These are phyloP conservation scores for Endomychus coccineus DNA, from an alignment of 2,888 invertebrate genomes.

Conservation along the genomic window DNA sequence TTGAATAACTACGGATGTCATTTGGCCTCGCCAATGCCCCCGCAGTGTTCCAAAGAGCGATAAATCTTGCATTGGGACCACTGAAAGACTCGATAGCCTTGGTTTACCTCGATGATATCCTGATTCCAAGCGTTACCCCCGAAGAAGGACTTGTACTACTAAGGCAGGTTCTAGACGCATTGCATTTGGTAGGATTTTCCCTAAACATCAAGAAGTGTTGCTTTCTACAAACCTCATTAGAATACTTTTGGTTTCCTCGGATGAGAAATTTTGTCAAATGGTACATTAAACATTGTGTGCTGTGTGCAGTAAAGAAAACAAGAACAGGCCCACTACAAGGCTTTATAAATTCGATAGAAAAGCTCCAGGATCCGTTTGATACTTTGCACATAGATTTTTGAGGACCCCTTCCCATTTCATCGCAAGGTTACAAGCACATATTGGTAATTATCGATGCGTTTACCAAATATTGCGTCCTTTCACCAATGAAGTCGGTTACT, in stretches of 20 bases:
- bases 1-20: no score
- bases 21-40: slow-evolving; percentile 23
- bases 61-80: slow-evolving; percentile 17
- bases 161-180: slow-evolving; percentile 15
- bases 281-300: slow-evolving; percentile 26
- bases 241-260: slow-evolving; percentile 28
- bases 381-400: no score
- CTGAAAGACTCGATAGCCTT: slow-evolving; percentile 15
- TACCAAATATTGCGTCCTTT: slow-evolving; percentile 18
- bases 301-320: slow-evolving; percentile 27
- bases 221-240: slow-evolving; percentile 19
- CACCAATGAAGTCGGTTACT: slow-evolving; percentile 17
- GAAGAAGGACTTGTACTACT: slow-evolving; percentile 17
- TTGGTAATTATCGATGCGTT: slow-evolving; percentile 18
- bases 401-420: slow-evolving; percentile 15
- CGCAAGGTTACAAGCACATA: slow-evolving; percentile 16
- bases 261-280: slow-evolving; percentile 23
- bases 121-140: slow-evolving; percentile 15
- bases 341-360: no score
- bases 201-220: slow-evolving; percentile 18
- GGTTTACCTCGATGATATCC: slow-evolving; percentile 20
- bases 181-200: slow-evolving; percentile 18
- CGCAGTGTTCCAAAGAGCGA: slow-evolving; percentile 23
- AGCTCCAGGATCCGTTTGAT: no score
- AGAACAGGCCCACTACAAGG: no score